Evolutionary conservation across 1,140 invertebrate genomes (phyloP), one percentile per base, ranked within the genome.

Genomic region (Lepidurus couesii): DNA sequence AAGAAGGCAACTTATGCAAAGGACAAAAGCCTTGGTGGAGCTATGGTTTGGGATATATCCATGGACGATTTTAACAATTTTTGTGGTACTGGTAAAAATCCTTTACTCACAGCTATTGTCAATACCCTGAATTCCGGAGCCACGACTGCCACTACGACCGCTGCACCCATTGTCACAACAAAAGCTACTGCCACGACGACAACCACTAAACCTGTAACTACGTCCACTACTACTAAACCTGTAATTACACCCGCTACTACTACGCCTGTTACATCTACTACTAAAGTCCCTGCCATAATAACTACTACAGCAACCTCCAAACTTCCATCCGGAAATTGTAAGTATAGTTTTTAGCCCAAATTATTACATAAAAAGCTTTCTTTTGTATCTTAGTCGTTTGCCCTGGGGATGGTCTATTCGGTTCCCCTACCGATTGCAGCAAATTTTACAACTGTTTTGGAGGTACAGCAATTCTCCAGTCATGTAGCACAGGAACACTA

Each of bases 1-100:
- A 87, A 88, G 80, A 95, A 94, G 81, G 80, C 80, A 24, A 77
- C 83, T 13, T 85, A 85, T 80, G 81, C 85, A 1, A 81, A 81
- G 16, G 76, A 80, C 26, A 82, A 84, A 77, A 82, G 83, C 42
- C 78, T 87, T 11, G 86, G 86, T 6, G 87, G 86, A 8, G 84
- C 83, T 5, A 87, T 87, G 87, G 81, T 87, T 9, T 87, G 87
- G 87, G 85, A 87, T 7, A 82, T 88, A 7, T 86, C 87, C 80
- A 82, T 86, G 16, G 86, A 87, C 77, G 87, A 87, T 80, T 84
- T 85, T 76, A 42, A 75, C 8, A 85, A 84, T 8, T 77, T 81
- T 7, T 86, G 85, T 77, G 83, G 83, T 7, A 47, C 53, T 1
- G 53, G 53, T n/a, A 80, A 81, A 76, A 83, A 83, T 80, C 85